Conservation (phyloP, 2,888 invertebrate species). For the Pilophorus perplexus region DNA sequence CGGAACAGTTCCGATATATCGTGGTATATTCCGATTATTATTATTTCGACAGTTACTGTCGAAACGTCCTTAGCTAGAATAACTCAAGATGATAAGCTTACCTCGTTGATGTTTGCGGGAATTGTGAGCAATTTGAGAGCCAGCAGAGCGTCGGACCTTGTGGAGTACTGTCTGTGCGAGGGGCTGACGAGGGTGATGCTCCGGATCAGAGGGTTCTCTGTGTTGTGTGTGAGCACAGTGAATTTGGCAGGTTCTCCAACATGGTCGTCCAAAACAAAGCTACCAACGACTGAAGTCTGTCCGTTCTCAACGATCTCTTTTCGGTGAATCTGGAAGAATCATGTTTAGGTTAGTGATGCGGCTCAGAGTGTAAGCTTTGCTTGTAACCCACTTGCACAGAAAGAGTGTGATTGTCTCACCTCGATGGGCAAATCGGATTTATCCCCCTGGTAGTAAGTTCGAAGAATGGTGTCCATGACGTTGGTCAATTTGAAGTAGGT, state of each 20-base stretch:
- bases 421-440: conserved; percentile 55
- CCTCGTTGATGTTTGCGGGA: conserved; percentile 57
- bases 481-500: conserved; percentile 59
- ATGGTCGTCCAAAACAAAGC: conserved; percentile 57
- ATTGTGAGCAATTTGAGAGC: conserved; percentile 57
- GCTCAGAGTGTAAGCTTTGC: no score
- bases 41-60: no score
- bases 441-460: conserved; percentile 55
- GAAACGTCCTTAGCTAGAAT: no score
- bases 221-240: conserved; percentile 57
- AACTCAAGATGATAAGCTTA: no score
- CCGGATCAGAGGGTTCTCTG: conserved; percentile 57
- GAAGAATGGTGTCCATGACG: conserved; percentile 55
- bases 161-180: conserved; percentile 54
- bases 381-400: no score
- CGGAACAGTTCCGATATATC: no score
- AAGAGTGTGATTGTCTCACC: no score
- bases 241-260: conserved; percentile 58
- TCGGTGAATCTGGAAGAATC: conserved; percentile 56
- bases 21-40: no score
- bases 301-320: conserved; percentile 56
- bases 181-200: conserved; percentile 57
- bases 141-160: conserved; percentile 56
- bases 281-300: conserved; percentile 56
- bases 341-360: no score